Evolutionary conservation across 1,140 invertebrate species (phyloP).

Genomic region (Drosophila saltans): DNA sequence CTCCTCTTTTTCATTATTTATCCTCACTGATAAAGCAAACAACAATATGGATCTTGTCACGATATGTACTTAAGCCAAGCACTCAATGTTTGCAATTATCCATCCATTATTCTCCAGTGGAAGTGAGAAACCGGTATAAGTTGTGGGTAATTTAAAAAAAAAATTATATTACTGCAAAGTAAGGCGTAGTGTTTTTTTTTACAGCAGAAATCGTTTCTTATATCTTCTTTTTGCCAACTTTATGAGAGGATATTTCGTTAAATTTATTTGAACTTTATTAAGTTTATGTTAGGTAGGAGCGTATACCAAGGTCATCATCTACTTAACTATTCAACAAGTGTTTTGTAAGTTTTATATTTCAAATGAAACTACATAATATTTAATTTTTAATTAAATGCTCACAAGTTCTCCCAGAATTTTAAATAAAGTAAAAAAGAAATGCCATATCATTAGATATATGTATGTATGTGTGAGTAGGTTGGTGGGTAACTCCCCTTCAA

Average conservation of each 20-base stretch:
- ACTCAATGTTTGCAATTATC: conserved; percentile 11
- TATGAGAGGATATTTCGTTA: no score
- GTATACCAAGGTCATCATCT: no score
- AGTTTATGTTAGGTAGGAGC: no score
- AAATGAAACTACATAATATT: not conserved
- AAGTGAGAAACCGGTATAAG: not conserved
- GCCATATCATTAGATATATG: not conserved
- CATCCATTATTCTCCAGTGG: not conserved
- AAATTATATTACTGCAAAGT: no score
- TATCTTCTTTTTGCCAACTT: no score
- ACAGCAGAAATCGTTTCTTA: no score
- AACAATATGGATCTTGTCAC: conserved; percentile 48
- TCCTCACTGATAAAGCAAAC: conserved; percentile 32
- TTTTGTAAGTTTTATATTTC: not conserved
- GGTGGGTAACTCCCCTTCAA: conserved; percentile 1
- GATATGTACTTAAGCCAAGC: conserved; percentile 12
- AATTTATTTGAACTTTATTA: no score
- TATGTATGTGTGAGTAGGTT: not conserved
- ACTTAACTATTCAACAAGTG: not conserved
- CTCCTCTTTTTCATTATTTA: conserved; percentile 25
- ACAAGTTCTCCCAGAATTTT: not conserved
- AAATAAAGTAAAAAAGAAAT: not conserved
- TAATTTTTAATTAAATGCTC: not conserved
- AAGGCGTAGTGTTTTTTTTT: no score
- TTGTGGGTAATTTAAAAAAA: not conserved